Evolutionary conservation across 2,888 invertebrate genomes (phyloP), one percentile per base, ranked within the genome.

Genomic region (Beris chalybata): DNA sequence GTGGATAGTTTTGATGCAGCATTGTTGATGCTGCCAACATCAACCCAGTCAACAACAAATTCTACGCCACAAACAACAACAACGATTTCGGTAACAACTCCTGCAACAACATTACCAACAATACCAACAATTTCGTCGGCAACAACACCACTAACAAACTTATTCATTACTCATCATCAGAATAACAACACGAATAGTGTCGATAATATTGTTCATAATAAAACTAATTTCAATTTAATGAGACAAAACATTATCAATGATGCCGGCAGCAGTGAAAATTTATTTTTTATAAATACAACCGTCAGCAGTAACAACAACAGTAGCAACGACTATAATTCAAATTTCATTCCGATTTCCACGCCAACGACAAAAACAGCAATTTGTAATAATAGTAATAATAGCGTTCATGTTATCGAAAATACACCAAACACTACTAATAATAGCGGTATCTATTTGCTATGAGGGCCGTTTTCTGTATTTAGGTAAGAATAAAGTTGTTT

Each of bases 51-150:
- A 65, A 77, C 77, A 63, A 75, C 76, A 67, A 76, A 77, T 68
- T 74, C 76, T 70, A 74, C 78, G 67, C 76, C 76, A 69, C 73
- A 78, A 68, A 63, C 71, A 69, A 48, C 64, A 59, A 66, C 66
- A 65, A 50, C 70, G 68, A 67, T 69, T 67, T 71, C 68, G 32
- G 38, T 66, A 69, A 47, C 66, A 57, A 13, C 66, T 64, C 30
- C 66, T 31, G 45, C 66, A 69, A 67, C 71, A 72, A 70, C 63
- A 30, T 6, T 15, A 22, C 13, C 11, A 32, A 15, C 45, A 53
- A 9, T 53, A 54, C 12, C 31, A 54, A 31, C 54, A 54, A 2
- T 54, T 12, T 13, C 50, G 44, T 54, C 54, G 29, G 13, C 53
- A 54, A 15, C 43, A 43, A 5, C 64, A 45, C 31, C 54, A 44